Evolutionary conservation across 2,888 invertebrate genomes (phyloP).

Genomic region (Idaea aversata): DNA sequence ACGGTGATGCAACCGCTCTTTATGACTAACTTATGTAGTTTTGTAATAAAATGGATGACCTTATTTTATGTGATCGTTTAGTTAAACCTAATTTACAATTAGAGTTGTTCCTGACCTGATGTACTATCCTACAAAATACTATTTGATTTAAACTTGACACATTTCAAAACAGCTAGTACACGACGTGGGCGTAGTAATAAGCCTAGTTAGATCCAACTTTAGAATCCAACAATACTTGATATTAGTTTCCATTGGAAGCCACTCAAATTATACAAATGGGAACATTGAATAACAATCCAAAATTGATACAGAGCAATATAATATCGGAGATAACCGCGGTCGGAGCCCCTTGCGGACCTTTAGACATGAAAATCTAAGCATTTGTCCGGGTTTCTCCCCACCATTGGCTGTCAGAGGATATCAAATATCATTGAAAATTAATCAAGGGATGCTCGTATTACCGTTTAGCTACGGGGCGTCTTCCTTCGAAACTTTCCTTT

Average conservation of each 20-base stretch:
- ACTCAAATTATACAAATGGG: neutral
- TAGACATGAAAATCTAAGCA: slow-evolving; percentile 67
- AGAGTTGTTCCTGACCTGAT: too few species aligned
- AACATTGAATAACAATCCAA: slow-evolving; percentile 26
- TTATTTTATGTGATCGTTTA: neutral
- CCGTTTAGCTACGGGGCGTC: slow-evolving; percentile 38
- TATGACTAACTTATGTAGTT: slow-evolving; percentile 25
- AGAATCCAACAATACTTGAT: neutral
- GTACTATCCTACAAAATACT: too few species aligned
- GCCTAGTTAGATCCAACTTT: too few species aligned
- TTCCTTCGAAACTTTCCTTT: slow-evolving; percentile 33
- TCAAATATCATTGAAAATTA: slow-evolving; percentile 76
- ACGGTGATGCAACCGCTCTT: slow-evolving; percentile 29
- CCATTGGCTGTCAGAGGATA: slow-evolving; percentile 60
- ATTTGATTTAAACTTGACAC: too few species aligned
- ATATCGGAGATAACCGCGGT: slow-evolving; percentile 53
- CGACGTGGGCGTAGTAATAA: too few species aligned
- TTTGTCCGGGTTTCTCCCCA: slow-evolving; percentile 66
- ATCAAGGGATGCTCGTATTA: slow-evolving; percentile 52
- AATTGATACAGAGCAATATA: slow-evolving; percentile 52
- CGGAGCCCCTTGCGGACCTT: slow-evolving; percentile 36
- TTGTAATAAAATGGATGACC: slow-evolving; percentile 23
- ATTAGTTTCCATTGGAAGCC: neutral
- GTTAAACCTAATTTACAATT: neutral
- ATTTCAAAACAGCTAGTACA: too few species aligned